Conservation (phyloP, 2,888 invertebrate species). For the Epirrhoe alternata region DNA sequence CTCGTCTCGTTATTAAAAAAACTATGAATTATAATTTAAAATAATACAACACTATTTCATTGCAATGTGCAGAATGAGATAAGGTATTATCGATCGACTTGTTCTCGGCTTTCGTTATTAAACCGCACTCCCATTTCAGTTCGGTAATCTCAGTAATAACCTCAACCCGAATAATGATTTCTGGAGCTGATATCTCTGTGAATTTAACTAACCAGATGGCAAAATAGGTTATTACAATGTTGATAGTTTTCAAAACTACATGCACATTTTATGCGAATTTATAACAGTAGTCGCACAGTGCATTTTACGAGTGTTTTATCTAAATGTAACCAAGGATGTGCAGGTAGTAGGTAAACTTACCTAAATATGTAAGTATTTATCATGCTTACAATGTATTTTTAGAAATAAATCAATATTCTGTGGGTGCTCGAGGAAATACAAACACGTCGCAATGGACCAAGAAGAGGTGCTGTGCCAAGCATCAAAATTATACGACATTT, state of each 20-base stretch:
- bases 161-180: slow-evolving; percentile 17
- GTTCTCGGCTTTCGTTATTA: slow-evolving; percentile 12
- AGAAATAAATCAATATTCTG: too few relatives aligned
- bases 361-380: too few relatives aligned
- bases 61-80: background rate
- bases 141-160: slow-evolving; percentile 6
- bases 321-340: too few relatives aligned
- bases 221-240: slow-evolving; percentile 9
- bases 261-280: background rate
- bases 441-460: too few relatives aligned
- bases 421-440: too few relatives aligned
- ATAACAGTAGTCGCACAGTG: background rate
- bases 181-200: slow-evolving; percentile 14
- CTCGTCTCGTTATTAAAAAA: too few relatives aligned
- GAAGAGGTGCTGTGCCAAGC: too few relatives aligned
- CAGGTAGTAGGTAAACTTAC: too few relatives aligned
- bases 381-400: too few relatives aligned
- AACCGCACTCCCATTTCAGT: slow-evolving; percentile 14
- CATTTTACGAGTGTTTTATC: background rate
- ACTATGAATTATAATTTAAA: background rate
- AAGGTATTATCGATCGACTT: slow-evolving; percentile 3
- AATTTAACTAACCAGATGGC: slow-evolving; percentile 4
- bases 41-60: slow-evolving; percentile 9
- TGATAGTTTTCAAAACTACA: background rate
- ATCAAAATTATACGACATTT: too few relatives aligned